Conservation (phyloP, 1,140 invertebrate species). For the Archegozetes longisetosus region DNA sequence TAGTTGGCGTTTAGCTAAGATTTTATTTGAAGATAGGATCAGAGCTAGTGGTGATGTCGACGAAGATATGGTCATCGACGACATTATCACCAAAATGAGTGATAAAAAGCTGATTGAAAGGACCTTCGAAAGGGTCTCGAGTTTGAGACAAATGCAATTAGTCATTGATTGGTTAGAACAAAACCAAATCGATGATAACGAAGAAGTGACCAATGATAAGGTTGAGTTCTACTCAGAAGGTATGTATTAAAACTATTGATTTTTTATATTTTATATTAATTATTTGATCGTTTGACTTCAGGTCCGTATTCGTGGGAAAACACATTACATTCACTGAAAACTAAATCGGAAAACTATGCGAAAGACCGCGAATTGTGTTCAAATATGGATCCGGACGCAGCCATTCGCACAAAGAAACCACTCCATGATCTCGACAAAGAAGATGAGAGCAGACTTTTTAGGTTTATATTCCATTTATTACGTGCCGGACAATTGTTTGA, state of each 20-base stretch:
- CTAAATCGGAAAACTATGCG: not conserved
- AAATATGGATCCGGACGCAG: conserved; percentile 82
- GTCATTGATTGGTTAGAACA: conserved; percentile 85
- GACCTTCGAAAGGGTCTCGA: conserved; percentile 45
- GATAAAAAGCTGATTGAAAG: conserved; percentile 45
- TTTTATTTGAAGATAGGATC: conserved; percentile 58
- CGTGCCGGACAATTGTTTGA: conserved; percentile 66
- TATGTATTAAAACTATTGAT: no score
- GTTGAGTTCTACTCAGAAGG: conserved; percentile 42
- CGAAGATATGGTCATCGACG: conserved; percentile 33
- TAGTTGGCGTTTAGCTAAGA: conserved; percentile 65
- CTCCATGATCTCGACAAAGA: conserved; percentile 74
- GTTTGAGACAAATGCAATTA: conserved; percentile 54
- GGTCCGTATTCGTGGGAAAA: conserved; percentile 16
- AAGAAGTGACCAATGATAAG: conserved; percentile 35
- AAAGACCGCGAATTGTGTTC: conserved; percentile 21
- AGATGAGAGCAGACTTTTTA: conserved; percentile 60
- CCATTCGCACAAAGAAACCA: conserved; percentile 45
- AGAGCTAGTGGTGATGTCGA: not conserved
- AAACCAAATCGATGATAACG: conserved; percentile 46
- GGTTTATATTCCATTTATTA: conserved; percentile 53
- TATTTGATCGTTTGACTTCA: not conserved
- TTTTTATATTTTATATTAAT: not conserved
- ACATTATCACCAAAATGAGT: conserved; percentile 28
- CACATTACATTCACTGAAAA: conserved; percentile 16